These are phyloP conservation scores for Camponotus vicinus DNA, from an alignment of 1,140 invertebrate species.

Conservation along the genomic window DNA sequence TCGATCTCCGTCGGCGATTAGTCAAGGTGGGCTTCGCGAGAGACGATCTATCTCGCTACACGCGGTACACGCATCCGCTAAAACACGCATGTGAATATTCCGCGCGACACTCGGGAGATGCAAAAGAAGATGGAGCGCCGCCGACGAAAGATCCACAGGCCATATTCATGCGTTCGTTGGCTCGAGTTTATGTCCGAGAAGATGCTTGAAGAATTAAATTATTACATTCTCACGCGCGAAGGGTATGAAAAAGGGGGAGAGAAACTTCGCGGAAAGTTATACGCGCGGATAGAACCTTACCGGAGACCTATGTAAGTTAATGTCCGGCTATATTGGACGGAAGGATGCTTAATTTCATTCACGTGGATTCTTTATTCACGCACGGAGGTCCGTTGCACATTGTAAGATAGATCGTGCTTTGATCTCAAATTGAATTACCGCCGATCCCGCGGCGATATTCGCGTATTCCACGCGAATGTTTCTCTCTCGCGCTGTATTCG, in stretches of 20 bases:
- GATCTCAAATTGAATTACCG: conserved; percentile 70
- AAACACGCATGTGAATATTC: conserved; percentile 1
- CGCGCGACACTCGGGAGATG: neutral
- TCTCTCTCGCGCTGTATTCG: neutral
- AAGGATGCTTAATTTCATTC: conserved; percentile 72
- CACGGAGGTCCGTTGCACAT: neutral
- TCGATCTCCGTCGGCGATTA: conserved; percentile 60
- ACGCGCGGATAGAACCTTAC: conserved; percentile 32
- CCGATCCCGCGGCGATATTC: conserved; percentile 12
- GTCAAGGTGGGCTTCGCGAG: conserved; percentile 32
- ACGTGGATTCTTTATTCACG: conserved; percentile 49
- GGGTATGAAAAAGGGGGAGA: conserved; percentile 1
- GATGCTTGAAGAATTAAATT: conserved; percentile 71
- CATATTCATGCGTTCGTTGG: conserved; percentile 35
- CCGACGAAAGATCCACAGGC: conserved; percentile 24
- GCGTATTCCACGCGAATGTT: conserved; percentile 40
- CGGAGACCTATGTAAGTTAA: conserved; percentile 42
- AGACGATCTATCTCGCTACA: neutral
- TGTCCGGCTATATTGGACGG: conserved; percentile 66
- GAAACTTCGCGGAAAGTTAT: conserved; percentile 65
- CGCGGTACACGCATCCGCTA: neutral
- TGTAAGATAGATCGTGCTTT: conserved; percentile 39
- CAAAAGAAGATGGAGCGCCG: conserved; percentile 12
- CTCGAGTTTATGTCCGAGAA: conserved; percentile 61
- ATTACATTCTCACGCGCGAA: conserved; percentile 58